These are phyloP conservation scores for Squalus acanthias DNA, from an alignment of 2,797 vertebrate genomes.

Conservation along the genomic window DNA sequence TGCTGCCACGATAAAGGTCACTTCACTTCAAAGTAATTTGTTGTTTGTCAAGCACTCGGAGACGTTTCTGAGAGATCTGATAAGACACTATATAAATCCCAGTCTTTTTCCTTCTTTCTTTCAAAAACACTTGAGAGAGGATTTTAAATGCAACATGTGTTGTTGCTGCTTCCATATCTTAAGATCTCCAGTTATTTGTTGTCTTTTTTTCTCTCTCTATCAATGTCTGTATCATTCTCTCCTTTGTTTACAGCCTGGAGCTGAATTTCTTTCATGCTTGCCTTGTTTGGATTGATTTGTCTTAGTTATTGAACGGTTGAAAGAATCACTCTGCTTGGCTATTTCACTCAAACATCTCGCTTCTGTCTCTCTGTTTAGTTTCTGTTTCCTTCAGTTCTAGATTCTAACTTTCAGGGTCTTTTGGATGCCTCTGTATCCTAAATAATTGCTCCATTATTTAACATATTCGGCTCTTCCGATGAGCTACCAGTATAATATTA, in stretches of 20 bases:
- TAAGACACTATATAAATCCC: background rate
- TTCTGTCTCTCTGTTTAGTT: background rate
- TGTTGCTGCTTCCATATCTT: background rate
- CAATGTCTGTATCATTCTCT: background rate
- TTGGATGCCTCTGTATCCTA: background rate
- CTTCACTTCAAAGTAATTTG: background rate
- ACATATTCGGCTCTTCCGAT: too few relatives aligned
- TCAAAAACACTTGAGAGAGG: background rate
- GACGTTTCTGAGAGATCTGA: background rate
- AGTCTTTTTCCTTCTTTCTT: background rate
- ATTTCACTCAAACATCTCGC: background rate
- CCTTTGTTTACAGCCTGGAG: background rate
- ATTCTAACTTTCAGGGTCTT: background rate
- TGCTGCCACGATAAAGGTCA: background rate
- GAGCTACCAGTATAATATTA: too few relatives aligned
- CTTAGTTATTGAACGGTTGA: background rate
- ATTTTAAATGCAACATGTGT: background rate
- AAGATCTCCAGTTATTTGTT: background rate
- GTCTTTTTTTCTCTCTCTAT: background rate
- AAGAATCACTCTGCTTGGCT: background rate
- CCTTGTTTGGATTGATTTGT: background rate
- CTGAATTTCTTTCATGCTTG: background rate
- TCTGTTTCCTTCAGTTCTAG: background rate
- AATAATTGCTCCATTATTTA: background rate
- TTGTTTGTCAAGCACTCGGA: background rate